Percentiles rank a stretch among this genome's conserved stretches.
These are phyloP conservation scores for Phyto melanocephala DNA, from an alignment of 2,888 invertebrate genomes.

Conservation along the genomic window DNA sequence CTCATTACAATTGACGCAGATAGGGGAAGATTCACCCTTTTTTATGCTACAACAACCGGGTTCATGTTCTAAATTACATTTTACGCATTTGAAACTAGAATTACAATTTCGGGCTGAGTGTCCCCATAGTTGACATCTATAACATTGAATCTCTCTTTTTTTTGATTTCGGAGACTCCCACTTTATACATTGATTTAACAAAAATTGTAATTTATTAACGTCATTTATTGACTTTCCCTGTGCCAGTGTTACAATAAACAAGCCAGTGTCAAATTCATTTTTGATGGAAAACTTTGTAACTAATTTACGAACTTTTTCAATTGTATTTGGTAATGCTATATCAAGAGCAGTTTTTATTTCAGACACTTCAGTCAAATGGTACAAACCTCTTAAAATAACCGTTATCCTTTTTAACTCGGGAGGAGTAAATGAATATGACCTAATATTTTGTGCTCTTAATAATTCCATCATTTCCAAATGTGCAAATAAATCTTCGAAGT, in stretches of 20 bases:
- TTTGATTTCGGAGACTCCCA: too few relatives aligned
- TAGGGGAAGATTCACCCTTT: neutral
- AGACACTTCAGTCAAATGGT: too few relatives aligned
- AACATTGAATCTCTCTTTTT: too few relatives aligned
- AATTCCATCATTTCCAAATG: neutral
- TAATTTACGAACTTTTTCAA: neutral
- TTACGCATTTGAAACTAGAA: too few relatives aligned
- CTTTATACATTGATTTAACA: neutral
- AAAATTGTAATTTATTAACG: neutral
- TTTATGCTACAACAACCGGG: too few relatives aligned
- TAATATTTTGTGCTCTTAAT: too few relatives aligned
- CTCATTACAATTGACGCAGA: neutral
- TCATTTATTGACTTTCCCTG: neutral
- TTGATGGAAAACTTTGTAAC: too few relatives aligned
- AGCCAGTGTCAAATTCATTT: neutral
- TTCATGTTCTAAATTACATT: too few relatives aligned
- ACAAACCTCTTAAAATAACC: neutral
- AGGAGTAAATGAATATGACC: neutral
- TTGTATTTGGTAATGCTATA: neutral
- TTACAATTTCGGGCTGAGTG: too few relatives aligned
- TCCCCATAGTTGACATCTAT: too few relatives aligned
- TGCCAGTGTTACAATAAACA: neutral
- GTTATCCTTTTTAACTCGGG: neutral
- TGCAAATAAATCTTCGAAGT: neutral
- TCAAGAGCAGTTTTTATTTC: too few relatives aligned